phyloP scores from a whole-genome alignment of 2,888 invertebrate genomes.

The Nudaria mundana region DNA sequence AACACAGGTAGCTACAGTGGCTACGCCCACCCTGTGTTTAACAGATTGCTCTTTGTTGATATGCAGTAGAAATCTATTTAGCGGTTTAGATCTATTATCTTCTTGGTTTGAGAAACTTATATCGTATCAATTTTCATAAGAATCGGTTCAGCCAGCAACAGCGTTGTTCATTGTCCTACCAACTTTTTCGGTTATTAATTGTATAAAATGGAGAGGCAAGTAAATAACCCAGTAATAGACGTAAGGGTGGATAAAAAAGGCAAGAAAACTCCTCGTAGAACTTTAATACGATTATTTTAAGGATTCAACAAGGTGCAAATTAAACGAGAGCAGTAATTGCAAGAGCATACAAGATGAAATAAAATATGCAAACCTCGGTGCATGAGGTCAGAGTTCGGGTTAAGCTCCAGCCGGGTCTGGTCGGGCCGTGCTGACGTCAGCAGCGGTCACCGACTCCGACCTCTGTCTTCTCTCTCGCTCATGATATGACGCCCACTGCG shows the following conservation, averaged over 20 bases:
- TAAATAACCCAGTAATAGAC: no score
- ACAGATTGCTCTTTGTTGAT: no score
- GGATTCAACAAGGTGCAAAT: not conserved
- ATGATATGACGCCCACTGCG: constrained; percentile 24
- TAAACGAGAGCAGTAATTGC: constrained; percentile 11
- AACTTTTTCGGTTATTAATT: no score
- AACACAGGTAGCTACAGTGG: no score
- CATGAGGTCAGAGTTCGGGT: constrained; percentile 70
- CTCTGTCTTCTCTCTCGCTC: constrained; percentile 43
- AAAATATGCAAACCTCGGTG: constrained; percentile 36
- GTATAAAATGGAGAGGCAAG: no score
- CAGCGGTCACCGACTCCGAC: constrained; percentile 57
- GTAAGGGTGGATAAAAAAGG: not conserved
- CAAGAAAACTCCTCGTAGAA: constrained; percentile 3
- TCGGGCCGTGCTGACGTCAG: constrained; percentile 82
- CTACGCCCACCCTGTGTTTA: no score
- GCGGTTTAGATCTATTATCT: no score
- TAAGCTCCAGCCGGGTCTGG: constrained; percentile 74
- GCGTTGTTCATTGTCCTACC: no score
- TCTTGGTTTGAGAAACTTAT: no score
- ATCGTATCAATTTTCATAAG: no score
- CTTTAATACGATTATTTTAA: not conserved
- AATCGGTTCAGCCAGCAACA: no score
- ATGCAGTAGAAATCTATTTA: no score
- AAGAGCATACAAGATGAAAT: constrained; percentile 21